A percentile compares a stretch with the other conserved stretches of the same genome.
Conservation (phyloP, 2,888 invertebrate genomes). For the Schizaphis graminum region DNA sequence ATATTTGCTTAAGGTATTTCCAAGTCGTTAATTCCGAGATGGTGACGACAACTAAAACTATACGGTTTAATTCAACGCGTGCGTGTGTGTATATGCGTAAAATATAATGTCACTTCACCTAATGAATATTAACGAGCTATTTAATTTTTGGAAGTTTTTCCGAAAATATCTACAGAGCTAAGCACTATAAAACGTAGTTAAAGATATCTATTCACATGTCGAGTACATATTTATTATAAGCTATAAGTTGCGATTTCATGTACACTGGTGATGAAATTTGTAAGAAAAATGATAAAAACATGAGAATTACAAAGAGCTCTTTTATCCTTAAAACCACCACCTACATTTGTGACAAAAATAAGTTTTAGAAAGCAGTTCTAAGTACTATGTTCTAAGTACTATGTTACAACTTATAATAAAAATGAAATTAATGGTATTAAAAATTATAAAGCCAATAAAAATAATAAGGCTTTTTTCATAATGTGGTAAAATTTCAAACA, state of each 20-base stretch:
- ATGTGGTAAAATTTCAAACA: neutral
- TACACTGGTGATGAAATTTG: neutral
- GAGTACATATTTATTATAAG: neutral
- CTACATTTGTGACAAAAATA: neutral
- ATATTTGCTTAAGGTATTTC: neutral
- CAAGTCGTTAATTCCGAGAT: neutral
- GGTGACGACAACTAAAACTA: neutral
- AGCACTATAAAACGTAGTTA: neutral
- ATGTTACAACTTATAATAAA: neutral
- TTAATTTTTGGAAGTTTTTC: neutral
- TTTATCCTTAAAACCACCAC: neutral
- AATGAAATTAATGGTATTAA: neutral
- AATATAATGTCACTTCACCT: neutral
- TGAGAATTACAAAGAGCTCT: neutral
- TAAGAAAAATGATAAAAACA: neutral
- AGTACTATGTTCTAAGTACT: no score
- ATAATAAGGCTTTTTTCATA: neutral
- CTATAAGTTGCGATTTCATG: neutral
- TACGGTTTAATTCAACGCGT: neutral
- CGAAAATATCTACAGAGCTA: neutral
- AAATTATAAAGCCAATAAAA: neutral
- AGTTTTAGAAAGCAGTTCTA: no score
- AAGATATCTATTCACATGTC: no score
- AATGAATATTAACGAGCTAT: constrained; percentile 7
- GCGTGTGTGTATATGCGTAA: neutral